Evolutionary conservation across 2,797 vertebrate genomes (phyloP), one percentile per base, ranked within the genome.

Genomic region (Cyclura pinguis): DNA sequence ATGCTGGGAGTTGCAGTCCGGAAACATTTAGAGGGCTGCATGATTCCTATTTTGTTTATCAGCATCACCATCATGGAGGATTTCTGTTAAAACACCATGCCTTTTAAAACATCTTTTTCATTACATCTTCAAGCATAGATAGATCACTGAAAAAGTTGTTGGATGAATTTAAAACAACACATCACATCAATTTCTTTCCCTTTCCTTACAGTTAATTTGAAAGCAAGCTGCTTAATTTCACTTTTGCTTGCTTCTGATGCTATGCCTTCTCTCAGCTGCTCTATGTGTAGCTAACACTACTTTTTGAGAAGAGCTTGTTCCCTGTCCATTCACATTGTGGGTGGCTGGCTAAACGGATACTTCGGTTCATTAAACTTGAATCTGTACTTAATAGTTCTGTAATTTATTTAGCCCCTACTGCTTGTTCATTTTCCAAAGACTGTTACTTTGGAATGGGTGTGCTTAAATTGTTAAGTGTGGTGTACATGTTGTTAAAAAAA

Each of bases 81-180:
- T 91, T 85, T 59, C 10, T 86, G 90, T 90, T 92, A 77, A 90
- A 84, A 52, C 52, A 22, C 62, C 5, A 6, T 22, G 6, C 62
- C 22, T 64, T 62, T 64, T 64, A 64, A 24, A 55, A 10, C 83
- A 3, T 57, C 10, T 2, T 20, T 29, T 81, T 85, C 87, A 82
- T 88, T 78, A 27, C 47, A 16, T 90, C 52, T 84, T 80, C 18
- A 86, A 16, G 67, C 16, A 74, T 69, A n/a, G 6, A 69, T 38
- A 13, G 35, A 42, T 72, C 57, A 47, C 27, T 84, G 74, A 62
- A 85, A 92, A 3, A 20, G n/a, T 67, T 81, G 32, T 80, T 85
- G 59, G 22, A 14, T 84, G 67, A 91, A 38, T 69, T 77, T 87
- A 82, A 72, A 52, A 69, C 29, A 73, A 55, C 50, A 57, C 8